Evolutionary conservation across 1,140 invertebrate species (phyloP), one percentile per base, ranked within the genome.

Genomic region (Globodera ellingtonae): DNA sequence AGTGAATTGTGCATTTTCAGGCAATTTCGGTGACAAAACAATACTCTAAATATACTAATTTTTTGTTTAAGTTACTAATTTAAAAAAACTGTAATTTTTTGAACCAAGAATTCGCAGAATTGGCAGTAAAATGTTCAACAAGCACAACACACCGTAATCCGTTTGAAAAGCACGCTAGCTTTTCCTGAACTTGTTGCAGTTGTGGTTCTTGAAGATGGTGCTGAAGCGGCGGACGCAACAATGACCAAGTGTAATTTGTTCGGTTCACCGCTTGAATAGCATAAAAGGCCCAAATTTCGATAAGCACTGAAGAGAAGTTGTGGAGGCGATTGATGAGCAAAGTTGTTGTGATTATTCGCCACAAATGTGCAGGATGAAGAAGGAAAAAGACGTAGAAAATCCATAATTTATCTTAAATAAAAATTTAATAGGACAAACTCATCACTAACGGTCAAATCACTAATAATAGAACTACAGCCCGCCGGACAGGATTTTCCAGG

Each of bases 381-480:
- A 6, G 75, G 75, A 48, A 77, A 77, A 44, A 77, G 62, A 0
- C 46, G 75, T 44, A 77, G 48, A 15, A 77, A 62, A 77, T 77
- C 62, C 75, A 77, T 77, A 50, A 24, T 21, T 21, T 75, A 35
- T 35, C 35, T 35, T 35, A 35, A 35, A 35, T 35, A 35, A 2
- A 24, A 35, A 2, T 35, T 35, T 35, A 35, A 35, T 35, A 35
- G 35, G 35, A 35, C 35, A 35, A 35, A 35, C 24, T 24, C 24
- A 35, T 35, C 35, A 35, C 1, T 35, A 35, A 35, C 35, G 1
- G 35, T 35, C 35, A 35, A 35, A 35, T 35, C 3, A 35, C 35
- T 35, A 35, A 35, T 35, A 35, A 35, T 35, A 35, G 35, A 35
- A 35, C 35, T 35, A 35, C 35, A 35, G 35, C 35, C n/a, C n/a